Conservation (phyloP, 1,140 invertebrate species). For the Rhopalosiphum padi region DNA sequence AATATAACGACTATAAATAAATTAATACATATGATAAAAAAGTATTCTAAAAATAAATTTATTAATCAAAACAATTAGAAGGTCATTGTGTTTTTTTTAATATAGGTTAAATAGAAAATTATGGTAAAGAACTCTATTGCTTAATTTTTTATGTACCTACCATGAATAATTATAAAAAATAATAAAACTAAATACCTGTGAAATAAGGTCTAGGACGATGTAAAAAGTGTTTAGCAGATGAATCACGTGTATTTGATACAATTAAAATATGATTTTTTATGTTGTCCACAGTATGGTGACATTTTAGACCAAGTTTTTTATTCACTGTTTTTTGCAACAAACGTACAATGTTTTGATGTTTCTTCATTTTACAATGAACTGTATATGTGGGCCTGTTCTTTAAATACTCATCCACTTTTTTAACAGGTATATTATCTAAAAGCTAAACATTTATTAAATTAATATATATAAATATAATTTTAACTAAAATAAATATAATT, state of each 20-base stretch:
- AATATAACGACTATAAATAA: too few relatives aligned
- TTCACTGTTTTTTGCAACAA: constrained; percentile 35
- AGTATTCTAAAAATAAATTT: too few relatives aligned
- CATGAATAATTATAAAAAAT: background rate
- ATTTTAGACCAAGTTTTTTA: constrained; percentile 32
- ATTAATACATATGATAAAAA: too few relatives aligned
- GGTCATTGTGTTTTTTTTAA: background rate
- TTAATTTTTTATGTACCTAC: background rate
- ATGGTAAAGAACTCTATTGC: background rate
- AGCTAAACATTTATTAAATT: constrained; percentile 37
- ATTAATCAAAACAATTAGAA: background rate
- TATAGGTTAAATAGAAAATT: background rate
- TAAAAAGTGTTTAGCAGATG: constrained; percentile 24
- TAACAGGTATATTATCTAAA: constrained; percentile 26
- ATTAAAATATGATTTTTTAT: constrained; percentile 34
- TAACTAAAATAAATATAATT: background rate
- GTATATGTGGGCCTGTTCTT: background rate
- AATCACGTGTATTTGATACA: constrained; percentile 32
- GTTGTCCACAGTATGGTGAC: background rate
- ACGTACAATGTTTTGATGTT: constrained; percentile 42
- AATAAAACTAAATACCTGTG: constrained; percentile 31
- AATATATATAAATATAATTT: background rate
- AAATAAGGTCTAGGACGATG: constrained; percentile 33
- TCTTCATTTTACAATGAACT: constrained; percentile 21
- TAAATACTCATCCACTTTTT: constrained; percentile 48